Percentiles rank a stretch among this genome's conserved stretches.
These are phyloP conservation scores for Orbicella faveolata DNA, from an alignment of 64 coral and sea anemone species.

Conservation along the genomic window DNA sequence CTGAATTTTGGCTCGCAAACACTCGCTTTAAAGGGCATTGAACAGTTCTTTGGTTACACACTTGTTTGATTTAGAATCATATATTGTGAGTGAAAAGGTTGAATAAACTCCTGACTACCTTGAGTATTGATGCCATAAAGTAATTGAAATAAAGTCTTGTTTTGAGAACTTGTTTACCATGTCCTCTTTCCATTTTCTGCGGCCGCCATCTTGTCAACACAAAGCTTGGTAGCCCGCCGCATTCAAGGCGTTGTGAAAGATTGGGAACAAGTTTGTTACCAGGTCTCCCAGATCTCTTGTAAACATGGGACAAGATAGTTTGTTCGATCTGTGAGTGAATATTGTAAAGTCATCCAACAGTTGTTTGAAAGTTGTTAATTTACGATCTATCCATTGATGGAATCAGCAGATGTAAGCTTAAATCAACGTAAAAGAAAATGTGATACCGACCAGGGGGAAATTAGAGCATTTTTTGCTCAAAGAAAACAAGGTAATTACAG, in stretches of 20 bases:
- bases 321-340: no score
- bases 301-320: no score
- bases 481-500: slow-evolving; percentile 15
- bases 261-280: background rate
- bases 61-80: no score
- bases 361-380: background rate
- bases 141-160: slow-evolving; percentile 5
- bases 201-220: background rate
- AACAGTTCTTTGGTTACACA: no score
- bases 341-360: no score
- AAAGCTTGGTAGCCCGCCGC: slow-evolving; percentile 9
- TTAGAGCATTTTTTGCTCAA: slow-evolving; percentile 2
- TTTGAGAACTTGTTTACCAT: background rate
- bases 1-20: background rate
- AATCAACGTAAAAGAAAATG: background rate
- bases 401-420: background rate
- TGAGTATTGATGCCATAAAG: background rate
- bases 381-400: slow-evolving; percentile 5
- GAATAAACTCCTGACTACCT: no score
- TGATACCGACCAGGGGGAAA: background rate
- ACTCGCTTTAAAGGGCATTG: no score
- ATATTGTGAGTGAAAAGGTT: no score
- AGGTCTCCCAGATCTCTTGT: background rate
- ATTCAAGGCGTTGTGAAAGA: background rate
- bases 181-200: background rate